Base-by-base conservation (phyloP, 1,140 invertebrate species). In the Drosophila parabipectinata region DNA sequence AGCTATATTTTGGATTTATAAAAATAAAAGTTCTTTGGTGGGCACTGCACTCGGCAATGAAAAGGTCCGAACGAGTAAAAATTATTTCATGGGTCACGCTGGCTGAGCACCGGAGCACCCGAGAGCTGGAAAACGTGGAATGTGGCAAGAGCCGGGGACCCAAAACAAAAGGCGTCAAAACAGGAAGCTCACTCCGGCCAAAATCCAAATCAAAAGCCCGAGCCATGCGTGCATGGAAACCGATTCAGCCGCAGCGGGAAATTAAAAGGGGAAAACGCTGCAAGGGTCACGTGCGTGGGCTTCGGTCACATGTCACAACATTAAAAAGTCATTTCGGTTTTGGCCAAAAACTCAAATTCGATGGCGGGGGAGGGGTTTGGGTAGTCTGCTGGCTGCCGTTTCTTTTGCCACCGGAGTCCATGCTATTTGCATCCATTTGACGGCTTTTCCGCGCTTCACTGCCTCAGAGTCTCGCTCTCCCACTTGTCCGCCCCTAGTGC, bases 361-460 rank as follows among this genome's bases (percentile, higher is more conserved):
- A 28, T 7, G 10, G 3, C 18, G 32, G 4, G 15, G 15, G 28
- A 15, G 63, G 14, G 24, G 24, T 71, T 52, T 21, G 32, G 24
- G 41, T 1, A n/a, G 41, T 1, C 66, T 24, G 28, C 37, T 57
- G 54, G 54, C 45, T 69, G 66, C 64, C 15, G 64, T 60, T 72
- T 71, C 66, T 72, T 71, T 9, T 55, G 50, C 48, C 24, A 9
- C 26, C 24, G 12, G 28, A 24, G 7, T 15, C 28, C 64, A 14
- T 39, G 59, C 53, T 56, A 60, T 76, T 68, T 76, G 67, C 67
- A 59, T 58, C 55, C 53, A 75, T 75, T 75, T 69, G 67, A 71
- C 51, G 53, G 55, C 68, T 85, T 47, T 63, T 87, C 58, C 53
- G 67, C 77, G 82, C 82, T 78, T 85, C 74, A 85, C 74, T 85